Evolutionary conservation across 2,888 invertebrate genomes (phyloP), one percentile per base, ranked within the genome.

Genomic region (Ariolimax columbianus): DNA sequence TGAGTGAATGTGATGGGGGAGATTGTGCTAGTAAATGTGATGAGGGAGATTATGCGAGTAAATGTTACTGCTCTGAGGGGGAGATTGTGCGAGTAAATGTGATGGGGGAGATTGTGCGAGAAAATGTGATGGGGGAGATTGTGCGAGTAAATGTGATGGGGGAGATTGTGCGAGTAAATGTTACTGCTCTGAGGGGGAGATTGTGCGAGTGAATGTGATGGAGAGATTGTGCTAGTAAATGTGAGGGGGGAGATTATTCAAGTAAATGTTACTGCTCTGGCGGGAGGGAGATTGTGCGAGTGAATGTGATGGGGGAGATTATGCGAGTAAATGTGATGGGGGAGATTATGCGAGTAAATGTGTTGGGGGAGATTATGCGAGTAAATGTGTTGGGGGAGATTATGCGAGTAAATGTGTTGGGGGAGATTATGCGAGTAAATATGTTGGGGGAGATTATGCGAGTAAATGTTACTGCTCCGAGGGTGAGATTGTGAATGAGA

Each of bases 11-110:
- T 59, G 59, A 59, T 59, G 59, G n/a, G 19, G 59, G n/a, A 23
- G 19, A 59, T 59, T 17, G 26, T 59, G 59, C 17, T 59, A 26
- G 26, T 59, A 4, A 26, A 14, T 59, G 59, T 59, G 59, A 59
- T 59, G 72, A 72, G n/a, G 72, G 33, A 33, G 72, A 72, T 72
- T 30, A 72, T 72, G 72, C n/a, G n/a, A n/a, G n/a, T n/a, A n/a
- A n/a, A n/a, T n/a, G n/a, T n/a, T n/a, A n/a, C n/a, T n/a, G n/a
- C n/a, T n/a, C n/a, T n/a, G n/a, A n/a, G n/a, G n/a, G n/a, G n/a
- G n/a, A n/a, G n/a, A n/a, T n/a, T n/a, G n/a, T n/a, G n/a, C n/a
- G n/a, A n/a, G n/a, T n/a, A n/a, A n/a, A n/a, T n/a, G n/a, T n/a
- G n/a, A n/a, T n/a, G n/a, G n/a, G n/a, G n/a, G n/a, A n/a, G n/a